Evolutionary conservation across 2,888 invertebrate species (phyloP), one percentile per base, ranked within the genome.

Genomic region (Sinohyriopsis cumingii): DNA sequence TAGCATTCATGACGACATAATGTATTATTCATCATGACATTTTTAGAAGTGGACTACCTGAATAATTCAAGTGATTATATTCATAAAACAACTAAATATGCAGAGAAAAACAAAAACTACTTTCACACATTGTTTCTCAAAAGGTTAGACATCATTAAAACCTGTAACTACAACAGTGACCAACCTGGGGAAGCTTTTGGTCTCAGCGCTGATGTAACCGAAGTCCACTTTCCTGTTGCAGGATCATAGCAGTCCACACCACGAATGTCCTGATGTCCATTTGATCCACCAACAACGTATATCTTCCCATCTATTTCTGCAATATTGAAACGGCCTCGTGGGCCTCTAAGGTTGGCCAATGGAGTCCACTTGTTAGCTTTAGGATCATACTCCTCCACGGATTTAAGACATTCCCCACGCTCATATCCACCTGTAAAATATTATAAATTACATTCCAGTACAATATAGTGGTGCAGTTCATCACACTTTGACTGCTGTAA

Each of bases 241-340:
- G 91, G 88, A 82, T 93, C 92, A 77, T 91, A 92, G 88, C 92
- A 92, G 88, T 95, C 95, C 4, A 93, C 93, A 0, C 93, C 93
- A 81, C 93, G 93, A 81, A 96, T 91, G 89, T 96, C 96, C 19
- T 93, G 93, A 76, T 94, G 93, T 0, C 96, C 96, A 90, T 96
- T 95, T 82, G 94, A 95, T 56, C 91, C 91, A n/a, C 95, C 96
- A 68, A 95, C 96, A 64, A 88, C 88, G 90, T 93, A 95, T n/a
- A 95, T 92, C 77, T 92, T 92, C 78, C 92, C 93, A 63, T 92
- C 91, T 19, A 95, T 91, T 57, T 93, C 93, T 22, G 94, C 94
- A 56, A 94, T 93, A 82, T 94, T 94, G 91, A 95, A 95, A 53
- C 96, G 92, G 0, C 95, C 96, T 72, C 96, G 92, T 71, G 94